Base-by-base conservation (phyloP, 30 jellyfish, hydroid and myxozoan species). In the Aurelia aurita complex sp. Pacific region DNA sequence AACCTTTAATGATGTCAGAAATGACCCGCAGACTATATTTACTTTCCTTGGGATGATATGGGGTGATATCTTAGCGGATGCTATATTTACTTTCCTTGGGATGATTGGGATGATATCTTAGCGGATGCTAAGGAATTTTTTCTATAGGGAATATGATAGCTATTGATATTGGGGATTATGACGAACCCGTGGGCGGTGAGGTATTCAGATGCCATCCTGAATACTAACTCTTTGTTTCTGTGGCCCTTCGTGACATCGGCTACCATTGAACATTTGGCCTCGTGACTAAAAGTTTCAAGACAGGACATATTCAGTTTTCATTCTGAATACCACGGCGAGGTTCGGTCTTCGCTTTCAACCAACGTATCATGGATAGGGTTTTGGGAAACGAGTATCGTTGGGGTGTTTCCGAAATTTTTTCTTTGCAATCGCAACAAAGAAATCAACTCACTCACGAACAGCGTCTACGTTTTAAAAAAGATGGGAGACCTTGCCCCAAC, bases 301-400 rank as follows among this genome's bases (percentile, higher is more conserved):
- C 29, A 10, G 81, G 34, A 70, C 13, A 29, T 70, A 70, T 70
- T 70, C 81, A 70, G 69, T 70, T 70, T 34, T 18, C 16, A 29
- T 70, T 36, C 23, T 29, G 9, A 70, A 14, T 18, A 29, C 81
- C 36, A 8, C 68, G 67, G 69, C 81, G 67, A 18, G 69, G n/a
- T 33, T 8, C 67, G 29, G 29, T 23, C 76, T 67, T 67, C 13
- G 15, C 43, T 67, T 19, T 14, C 19, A 10, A 33, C 19, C 12
- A 13, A 17, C 33, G 19, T 17, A 67, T 67, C 1, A 79, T 79
- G 89, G 85, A 79, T 64, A 87, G 89, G 10, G 46, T 79, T 12
- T 46, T 79, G 73, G 85, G 85, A 7, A 64, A 18, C 0, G 85
- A 79, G 70, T 65, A 79, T 43, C 57, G 69, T 23, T 23, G 29